Evolutionary conservation across 53 echinoderm and acorn worm genomes (phyloP), one percentile per base, ranked within the genome.

Genomic region (Pentamera pediparva): DNA sequence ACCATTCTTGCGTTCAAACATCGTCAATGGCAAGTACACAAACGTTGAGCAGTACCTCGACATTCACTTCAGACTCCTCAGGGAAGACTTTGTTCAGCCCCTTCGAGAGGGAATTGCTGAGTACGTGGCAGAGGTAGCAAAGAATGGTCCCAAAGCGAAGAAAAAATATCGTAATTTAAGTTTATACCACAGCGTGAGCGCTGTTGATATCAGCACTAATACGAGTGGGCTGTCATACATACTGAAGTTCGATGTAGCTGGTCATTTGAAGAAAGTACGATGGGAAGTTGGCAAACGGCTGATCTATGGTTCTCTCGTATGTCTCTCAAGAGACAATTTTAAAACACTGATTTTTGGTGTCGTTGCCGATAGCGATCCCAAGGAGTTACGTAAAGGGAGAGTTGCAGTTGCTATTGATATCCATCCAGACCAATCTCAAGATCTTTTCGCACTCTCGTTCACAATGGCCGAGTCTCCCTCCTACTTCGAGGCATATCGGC

Each of bases 401-500:
- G 59, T 89, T 20, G 86, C 75, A 6, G 32, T 92, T 20, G 18
- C 61, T 20, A 74, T 87, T 30, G 43, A 69, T 32, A 28, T 6
- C 22, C 32, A 26, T 2, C 7, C 52, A 18, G 29, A 74, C 30
- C 20, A 29, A 56, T 81, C 84, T 4, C 32, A 84, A 24, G 63
- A 82, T 17, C 19, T 61, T 6, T 61, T 61, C 33, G 25, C 53
- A 8, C 18, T 34, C 8, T n/a, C 53, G 19, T 92, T 89, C 39
- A 41, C 67, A 57, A 92, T 92, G 92, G 92, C 83, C 2, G 92
- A 92, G 59, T 78, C 93, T 21, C 72, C 78, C 11, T 82, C 89
- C 24, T 93, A 77, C 45, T 93, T 93, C 76, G 93, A 93, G 56
- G 89, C 93, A 17, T 93, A 89, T 56, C 65, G 89, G 41, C 89